These are phyloP conservation scores for Eupithecia abbreviata DNA, from an alignment of 2,888 invertebrate species.

Conservation along the genomic window DNA sequence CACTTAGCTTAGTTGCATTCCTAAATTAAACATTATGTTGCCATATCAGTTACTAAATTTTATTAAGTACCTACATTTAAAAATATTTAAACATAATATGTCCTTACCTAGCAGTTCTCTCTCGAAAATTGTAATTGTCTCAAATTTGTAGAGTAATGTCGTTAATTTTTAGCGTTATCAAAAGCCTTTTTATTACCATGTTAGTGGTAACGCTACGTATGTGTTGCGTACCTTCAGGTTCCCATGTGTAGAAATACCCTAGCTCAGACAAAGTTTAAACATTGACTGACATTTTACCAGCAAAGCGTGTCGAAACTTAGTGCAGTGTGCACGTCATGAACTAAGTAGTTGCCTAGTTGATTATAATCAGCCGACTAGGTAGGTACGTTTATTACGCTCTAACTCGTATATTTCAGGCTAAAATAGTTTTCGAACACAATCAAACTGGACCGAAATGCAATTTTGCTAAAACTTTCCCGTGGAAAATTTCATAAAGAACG, in stretches of 20 bases:
- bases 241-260: neutral
- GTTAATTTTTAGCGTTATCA: neutral
- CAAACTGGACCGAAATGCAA: constrained; percentile 20
- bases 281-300: constrained; percentile 13
- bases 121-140: too few species aligned
- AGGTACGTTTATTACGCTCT: neutral
- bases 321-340: constrained; percentile 17
- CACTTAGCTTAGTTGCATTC: constrained; percentile 22
- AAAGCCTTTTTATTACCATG: neutral
- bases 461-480: constrained; percentile 36
- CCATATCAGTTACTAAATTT: neutral
- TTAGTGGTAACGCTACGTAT: neutral
- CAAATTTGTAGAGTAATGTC: neutral
- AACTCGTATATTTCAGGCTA: constrained; percentile 7
- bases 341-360: constrained; percentile 18
- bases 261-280: constrained; percentile 10
- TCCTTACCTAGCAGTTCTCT: neutral
- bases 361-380: constrained; percentile 9
- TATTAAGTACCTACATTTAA: neutral
- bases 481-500: constrained; percentile 28
- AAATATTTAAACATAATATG: neutral
- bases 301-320: constrained; percentile 11
- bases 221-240: neutral
- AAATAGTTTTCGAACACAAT: constrained; percentile 27
- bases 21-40: constrained; percentile 7